Base-by-base conservation (phyloP, 1,140 invertebrate species). In the Eriosoma lanigerum region DNA sequence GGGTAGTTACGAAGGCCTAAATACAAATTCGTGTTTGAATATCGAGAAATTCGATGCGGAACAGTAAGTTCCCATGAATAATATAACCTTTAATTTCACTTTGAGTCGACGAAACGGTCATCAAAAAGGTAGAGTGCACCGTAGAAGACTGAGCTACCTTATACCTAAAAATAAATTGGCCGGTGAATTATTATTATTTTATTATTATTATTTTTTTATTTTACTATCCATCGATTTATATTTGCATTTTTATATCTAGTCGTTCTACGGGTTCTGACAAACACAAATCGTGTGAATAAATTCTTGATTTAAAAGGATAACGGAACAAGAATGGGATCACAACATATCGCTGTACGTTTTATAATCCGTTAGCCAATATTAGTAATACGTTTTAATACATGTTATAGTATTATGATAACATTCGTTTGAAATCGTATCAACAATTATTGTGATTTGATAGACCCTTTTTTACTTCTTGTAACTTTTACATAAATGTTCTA, bases 21-120 rank as follows among this genome's bases (percentile, higher is more conserved):
- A 64, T 19, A 38, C 12, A 3, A 64, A 64, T 64, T 64, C n/a
- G 62, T 64, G 32, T 64, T 64, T 64, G 32, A 64, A 64, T 64
- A 64, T 64, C 29, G 17, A 17, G 60, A 64, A 38, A 38, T 64
- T 64, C 10, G n/a, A 64, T 38, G 17, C n/a, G n/a, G 19, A 64
- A 38, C 62, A 64, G 62, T 64, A 29, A 4, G 32, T 3, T 38
- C 29, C n/a, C 32, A 38, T 6, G 62, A 64, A 29, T 44, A 21
- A 15, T 38, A 8, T 38, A 38, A 38, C 32, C n/a, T 64, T 64
- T 64, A 64, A 64, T 64, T 64, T 21, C 19, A 38, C 32, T 64
- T 64, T 64, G 32, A 64, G 19, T 13, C 1, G 17, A 32, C 60
- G 17, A 62, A 62, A 62, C 9, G 3, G 26, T 9, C 17, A 62